These are phyloP conservation scores for Sycophaga agraensis DNA, from an alignment of 1,140 invertebrate species.

Conservation along the genomic window DNA sequence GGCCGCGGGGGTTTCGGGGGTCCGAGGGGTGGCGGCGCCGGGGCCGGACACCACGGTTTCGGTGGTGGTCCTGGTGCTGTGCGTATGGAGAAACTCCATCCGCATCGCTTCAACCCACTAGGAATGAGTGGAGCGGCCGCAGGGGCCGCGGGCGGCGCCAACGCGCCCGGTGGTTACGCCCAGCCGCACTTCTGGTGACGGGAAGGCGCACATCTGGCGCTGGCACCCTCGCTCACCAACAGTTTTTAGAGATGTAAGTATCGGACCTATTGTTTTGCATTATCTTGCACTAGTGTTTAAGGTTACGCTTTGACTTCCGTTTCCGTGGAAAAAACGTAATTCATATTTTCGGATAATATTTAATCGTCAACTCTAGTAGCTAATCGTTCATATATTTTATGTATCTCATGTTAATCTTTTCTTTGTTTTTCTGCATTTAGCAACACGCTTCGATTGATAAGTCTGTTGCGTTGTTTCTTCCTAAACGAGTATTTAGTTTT, in stretches of 20 bases:
- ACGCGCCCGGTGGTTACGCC: conserved; percentile 49
- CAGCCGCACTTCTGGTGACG: conserved; percentile 57
- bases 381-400: too few species aligned
- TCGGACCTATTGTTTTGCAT: too few species aligned
- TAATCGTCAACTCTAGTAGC: too few species aligned
- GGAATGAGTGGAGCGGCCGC: conserved; percentile 53
- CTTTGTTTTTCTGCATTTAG: too few species aligned
- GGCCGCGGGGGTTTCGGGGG: conserved; percentile 42
- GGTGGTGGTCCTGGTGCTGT: conserved; percentile 54
- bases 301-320: too few species aligned
- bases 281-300: too few species aligned
- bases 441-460: too few species aligned
- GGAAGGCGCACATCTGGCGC: background rate
- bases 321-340: too few species aligned
- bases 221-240: background rate
- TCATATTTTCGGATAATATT: too few species aligned
- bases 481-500: too few species aligned
- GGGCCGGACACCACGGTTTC: conserved; percentile 45
- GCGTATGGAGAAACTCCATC: conserved; percentile 58
- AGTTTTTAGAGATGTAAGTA: conserved; percentile 19
- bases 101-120: conserved; percentile 55
- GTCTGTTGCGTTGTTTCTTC: too few species aligned
- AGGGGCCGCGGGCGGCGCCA: conserved; percentile 35
- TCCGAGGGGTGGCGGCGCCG: conserved; percentile 37
- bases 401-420: too few species aligned